phyloP scores from a whole-genome alignment of 2,888 invertebrate species.

The Pyrocoelia pectoralis region DNA sequence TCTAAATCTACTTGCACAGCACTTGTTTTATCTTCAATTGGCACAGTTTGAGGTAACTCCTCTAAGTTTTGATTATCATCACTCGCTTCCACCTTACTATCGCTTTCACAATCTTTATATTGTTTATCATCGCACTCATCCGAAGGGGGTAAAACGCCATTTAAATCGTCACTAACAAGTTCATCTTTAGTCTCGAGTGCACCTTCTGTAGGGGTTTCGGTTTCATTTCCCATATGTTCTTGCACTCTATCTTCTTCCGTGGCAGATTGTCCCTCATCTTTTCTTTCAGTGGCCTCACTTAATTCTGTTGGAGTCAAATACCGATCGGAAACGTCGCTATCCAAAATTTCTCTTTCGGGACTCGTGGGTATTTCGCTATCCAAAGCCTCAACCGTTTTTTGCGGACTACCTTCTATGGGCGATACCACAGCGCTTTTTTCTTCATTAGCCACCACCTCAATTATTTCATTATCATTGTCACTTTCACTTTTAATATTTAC shows the following conservation, averaged over 20 bases:
- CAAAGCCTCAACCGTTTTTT: conserved; percentile 38
- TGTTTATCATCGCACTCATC: conserved; percentile 30
- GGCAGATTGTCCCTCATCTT: conserved; percentile 44
- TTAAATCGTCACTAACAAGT: conserved; percentile 27
- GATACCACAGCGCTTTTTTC: conserved; percentile 24
- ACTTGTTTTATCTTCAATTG: conserved; percentile 55
- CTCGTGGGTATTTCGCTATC: conserved; percentile 55
- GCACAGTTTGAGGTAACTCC: conserved; percentile 43
- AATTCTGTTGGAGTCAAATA: conserved; percentile 74
- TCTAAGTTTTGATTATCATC: conserved; percentile 40
- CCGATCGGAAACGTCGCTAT: conserved; percentile 74
- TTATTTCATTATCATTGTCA: conserved; percentile 25
- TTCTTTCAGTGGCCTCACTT: conserved; percentile 56
- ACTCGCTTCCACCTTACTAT: conserved; percentile 44
- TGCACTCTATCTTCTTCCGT: conserved; percentile 18
- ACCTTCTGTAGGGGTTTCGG: conserved; percentile 21
- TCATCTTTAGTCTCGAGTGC: conserved; percentile 14
- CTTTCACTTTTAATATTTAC: conserved; percentile 41
- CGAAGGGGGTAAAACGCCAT: conserved; percentile 20
- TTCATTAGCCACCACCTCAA: conserved; percentile 33
- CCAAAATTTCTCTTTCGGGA: conserved; percentile 67
- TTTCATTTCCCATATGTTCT: conserved; percentile 13
- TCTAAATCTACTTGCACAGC: conserved; percentile 62
- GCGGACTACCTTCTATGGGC: conserved; percentile 25
- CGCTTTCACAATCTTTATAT: conserved; percentile 46